Conservation (phyloP, 2,113 vertebrate genomes). For the Bubo blakistoni region DNA sequence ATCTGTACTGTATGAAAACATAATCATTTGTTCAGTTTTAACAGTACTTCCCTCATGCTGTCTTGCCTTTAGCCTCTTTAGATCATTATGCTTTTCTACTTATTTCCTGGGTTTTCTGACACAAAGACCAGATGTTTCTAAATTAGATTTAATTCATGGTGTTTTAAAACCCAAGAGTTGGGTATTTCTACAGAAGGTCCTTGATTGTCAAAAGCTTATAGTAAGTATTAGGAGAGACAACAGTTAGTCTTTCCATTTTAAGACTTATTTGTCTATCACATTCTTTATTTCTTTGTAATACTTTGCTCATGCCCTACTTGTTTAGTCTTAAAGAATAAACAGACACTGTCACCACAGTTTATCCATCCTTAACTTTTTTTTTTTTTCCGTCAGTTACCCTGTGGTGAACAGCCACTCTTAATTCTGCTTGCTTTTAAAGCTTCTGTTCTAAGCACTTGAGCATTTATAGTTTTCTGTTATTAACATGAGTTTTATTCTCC, state of each 20-base stretch:
- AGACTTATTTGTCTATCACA: background rate
- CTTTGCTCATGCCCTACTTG: conserved; percentile 4
- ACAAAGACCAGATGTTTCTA: background rate
- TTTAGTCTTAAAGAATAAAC: background rate
- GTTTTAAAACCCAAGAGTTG: conserved; percentile 9
- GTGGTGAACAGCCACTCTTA: background rate
- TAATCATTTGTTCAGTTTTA: background rate
- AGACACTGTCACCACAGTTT: background rate
- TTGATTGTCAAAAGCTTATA: background rate
- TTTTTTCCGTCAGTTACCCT: background rate
- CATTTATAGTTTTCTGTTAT: background rate
- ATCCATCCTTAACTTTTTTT: background rate
- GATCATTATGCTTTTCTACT: background rate
- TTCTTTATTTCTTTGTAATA: conserved; percentile 35
- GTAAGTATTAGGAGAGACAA: background rate
- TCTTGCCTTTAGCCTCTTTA: background rate
- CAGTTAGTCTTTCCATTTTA: conserved; percentile 22
- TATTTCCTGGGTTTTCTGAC: background rate
- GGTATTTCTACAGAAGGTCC: background rate
- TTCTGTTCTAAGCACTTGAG: background rate
- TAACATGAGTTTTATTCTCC: background rate
- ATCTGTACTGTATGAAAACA: background rate
- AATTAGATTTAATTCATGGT: conserved; percentile 30
- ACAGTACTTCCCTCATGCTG: background rate
- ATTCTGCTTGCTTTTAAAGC: background rate